Evolutionary conservation across 2,113 vertebrate genomes (phyloP).

Genomic region (Odocoileus hemionus): DNA sequence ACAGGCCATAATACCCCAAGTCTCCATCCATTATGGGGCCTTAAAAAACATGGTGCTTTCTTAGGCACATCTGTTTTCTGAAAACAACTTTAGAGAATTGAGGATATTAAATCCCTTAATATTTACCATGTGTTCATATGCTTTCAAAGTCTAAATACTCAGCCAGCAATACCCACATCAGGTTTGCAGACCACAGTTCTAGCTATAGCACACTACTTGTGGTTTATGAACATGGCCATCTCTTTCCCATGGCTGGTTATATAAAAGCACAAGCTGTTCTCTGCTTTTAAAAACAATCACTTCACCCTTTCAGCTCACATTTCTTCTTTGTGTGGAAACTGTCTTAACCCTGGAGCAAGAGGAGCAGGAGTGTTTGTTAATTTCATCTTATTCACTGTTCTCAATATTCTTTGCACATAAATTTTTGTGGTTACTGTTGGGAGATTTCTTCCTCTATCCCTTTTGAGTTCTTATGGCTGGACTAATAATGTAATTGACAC

Average conservation of each 20-base stretch:
- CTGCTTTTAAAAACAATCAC: background rate
- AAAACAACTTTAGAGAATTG: slow-evolving; percentile 16
- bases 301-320: background rate
- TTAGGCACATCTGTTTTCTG: background rate
- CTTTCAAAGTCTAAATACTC: background rate
- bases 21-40: background rate
- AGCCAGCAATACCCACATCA: background rate
- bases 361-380: background rate
- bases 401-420: background rate
- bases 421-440: background rate
- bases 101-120: background rate
- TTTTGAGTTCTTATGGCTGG: background rate
- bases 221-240: background rate
- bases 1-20: background rate
- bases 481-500: background rate
- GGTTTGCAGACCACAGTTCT: background rate
- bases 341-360: background rate
- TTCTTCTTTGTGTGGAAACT: background rate
- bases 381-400: background rate
- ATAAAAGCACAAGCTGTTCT: background rate
- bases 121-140: background rate
- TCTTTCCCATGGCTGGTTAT: background rate
- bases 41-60: background rate
- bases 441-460: background rate
- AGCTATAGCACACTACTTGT: background rate